These are phyloP conservation scores for Percopsis omiscomaycus DNA, from an alignment of 2,797 vertebrate species.

Conservation along the genomic window DNA sequence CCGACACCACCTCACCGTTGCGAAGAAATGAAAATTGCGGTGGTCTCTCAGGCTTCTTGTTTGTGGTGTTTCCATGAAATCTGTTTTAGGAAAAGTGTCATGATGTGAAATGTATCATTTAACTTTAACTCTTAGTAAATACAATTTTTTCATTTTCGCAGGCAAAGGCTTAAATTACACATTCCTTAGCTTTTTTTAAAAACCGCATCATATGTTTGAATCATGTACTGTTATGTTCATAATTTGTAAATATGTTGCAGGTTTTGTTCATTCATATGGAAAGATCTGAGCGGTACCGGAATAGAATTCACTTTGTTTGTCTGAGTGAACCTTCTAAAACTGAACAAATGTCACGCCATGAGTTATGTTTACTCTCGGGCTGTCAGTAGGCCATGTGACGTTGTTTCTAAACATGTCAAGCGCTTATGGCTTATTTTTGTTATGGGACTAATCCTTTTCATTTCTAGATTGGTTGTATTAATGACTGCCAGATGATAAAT, in stretches of 20 bases:
- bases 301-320: constrained; percentile 63
- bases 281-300: constrained; percentile 26
- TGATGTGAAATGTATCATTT: too few species aligned
- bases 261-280: constrained; percentile 17
- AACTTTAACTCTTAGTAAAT: too few species aligned
- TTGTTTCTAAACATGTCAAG: constrained; percentile 65
- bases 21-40: background rate
- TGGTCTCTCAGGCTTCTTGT: background rate
- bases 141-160: too few species aligned
- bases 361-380: constrained; percentile 53
- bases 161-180: too few species aligned
- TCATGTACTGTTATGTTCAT: background rate
- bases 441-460: constrained; percentile 44
- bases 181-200: too few species aligned
- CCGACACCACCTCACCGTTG: background rate
- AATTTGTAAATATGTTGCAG: constrained; percentile 13
- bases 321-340: constrained; percentile 47
- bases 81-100: too few species aligned
- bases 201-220: too few species aligned
- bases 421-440: constrained; percentile 44
- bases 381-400: constrained; percentile 64
- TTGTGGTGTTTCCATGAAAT: background rate
- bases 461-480: constrained; percentile 47
- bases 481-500: constrained; percentile 69
- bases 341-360: constrained; percentile 37